Percentiles rank a stretch among this genome's conserved stretches.
Conservation (phyloP, 2,888 invertebrate genomes). For the Coecobrya sp. region DNA sequence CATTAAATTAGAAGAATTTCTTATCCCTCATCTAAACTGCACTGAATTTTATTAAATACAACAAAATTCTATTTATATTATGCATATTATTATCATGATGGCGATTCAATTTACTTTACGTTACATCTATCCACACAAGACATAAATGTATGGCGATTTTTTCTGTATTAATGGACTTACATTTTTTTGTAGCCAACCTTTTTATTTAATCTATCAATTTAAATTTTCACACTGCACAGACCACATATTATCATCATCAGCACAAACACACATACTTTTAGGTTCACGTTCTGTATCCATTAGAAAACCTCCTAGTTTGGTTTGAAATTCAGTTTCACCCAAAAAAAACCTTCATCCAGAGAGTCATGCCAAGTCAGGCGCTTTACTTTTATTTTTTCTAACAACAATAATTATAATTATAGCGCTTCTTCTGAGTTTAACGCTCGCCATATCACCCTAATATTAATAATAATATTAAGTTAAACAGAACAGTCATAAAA, state of each 20-base stretch:
- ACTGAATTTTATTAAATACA: conserved; percentile 62
- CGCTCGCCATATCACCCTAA: conserved; percentile 49
- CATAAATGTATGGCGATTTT: conserved; percentile 28
- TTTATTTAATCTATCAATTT: conserved; percentile 17
- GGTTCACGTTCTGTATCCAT: not conserved
- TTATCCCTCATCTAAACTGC: conserved; percentile 65
- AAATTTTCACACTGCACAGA: conserved; percentile 12
- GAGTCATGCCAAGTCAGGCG: conserved; percentile 1
- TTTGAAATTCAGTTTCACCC: not conserved
- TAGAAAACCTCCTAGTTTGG: not conserved
- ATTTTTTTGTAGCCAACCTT: conserved; percentile 43
- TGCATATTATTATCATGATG: conserved; percentile 19
- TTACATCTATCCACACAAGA: not conserved
- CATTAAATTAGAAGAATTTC: conserved; percentile 15
- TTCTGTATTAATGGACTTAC: conserved; percentile 15
- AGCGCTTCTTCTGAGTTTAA: conserved; percentile 35
- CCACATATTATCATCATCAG: not conserved
- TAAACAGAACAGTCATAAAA: conserved; percentile 52
- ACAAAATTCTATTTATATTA: conserved; percentile 60
- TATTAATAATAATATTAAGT: conserved; percentile 57
- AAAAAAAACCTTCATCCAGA: conserved; percentile 10
- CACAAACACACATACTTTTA: not conserved
- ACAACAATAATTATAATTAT: conserved; percentile 33
- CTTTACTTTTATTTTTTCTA: conserved; percentile 23
- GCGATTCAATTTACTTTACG: not conserved